Conservation (phyloP, 1,140 invertebrate genomes). For the Hypsibius dujardini region DNA sequence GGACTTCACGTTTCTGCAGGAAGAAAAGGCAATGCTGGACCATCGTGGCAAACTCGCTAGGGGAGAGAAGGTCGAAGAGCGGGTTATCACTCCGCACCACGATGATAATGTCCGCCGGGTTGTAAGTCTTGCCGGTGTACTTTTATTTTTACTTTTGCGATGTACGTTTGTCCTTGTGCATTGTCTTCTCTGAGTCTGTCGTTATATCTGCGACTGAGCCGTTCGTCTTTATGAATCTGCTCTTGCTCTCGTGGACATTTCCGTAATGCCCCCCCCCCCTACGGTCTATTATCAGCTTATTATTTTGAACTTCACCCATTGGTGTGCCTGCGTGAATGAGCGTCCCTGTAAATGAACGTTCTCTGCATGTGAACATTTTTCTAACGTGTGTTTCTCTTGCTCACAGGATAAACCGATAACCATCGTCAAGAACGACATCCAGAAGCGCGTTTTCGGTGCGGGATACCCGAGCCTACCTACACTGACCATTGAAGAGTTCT, state of each 20-base stretch:
- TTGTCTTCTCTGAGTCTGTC: neutral
- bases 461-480: constrained; percentile 84
- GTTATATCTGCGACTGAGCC: no score
- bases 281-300: no score
- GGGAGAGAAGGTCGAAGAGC: neutral
- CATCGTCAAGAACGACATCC: constrained; percentile 65
- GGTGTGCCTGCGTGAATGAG: no score
- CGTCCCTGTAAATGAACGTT: no score
- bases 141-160: neutral
- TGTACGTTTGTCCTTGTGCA: neutral
- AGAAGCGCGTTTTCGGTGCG: constrained; percentile 78
- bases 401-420: constrained; percentile 65
- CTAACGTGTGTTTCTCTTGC: neutral
- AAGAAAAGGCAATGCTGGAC: constrained; percentile 6
- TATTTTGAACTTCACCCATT: no score
- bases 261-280: no score
- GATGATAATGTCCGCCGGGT: neutral
- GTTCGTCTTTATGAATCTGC: no score
- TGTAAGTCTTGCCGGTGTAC: neutral
- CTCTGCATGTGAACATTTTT: no score
- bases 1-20: neutral
- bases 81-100: neutral
- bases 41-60: neutral
- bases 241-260: no score
- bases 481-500: constrained; percentile 84